phyloP scores from a whole-genome alignment of 1,140 invertebrate genomes.

The Hestina assimilis region DNA sequence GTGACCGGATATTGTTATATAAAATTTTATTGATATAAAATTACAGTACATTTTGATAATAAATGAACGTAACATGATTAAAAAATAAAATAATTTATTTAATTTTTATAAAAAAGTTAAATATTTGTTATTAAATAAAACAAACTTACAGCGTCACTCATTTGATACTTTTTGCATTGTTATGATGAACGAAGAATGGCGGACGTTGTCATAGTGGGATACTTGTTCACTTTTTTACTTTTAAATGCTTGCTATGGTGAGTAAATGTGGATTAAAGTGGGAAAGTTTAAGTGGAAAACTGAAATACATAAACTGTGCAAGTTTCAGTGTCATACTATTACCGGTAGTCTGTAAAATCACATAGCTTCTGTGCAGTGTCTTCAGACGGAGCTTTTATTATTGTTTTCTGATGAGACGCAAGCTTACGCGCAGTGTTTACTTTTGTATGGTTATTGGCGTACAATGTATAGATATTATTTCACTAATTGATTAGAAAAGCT shows the following conservation, averaged over 20 bases:
- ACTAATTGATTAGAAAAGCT: background rate
- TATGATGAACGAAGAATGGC: conserved; percentile 78
- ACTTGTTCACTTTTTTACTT: conserved; percentile 74
- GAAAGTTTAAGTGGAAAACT: conserved; percentile 9
- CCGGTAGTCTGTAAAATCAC: conserved; percentile 14
- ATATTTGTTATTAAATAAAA: background rate
- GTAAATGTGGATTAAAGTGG: conserved; percentile 31
- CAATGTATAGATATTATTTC: background rate
- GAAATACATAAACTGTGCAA: conserved; percentile 18
- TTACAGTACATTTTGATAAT: background rate
- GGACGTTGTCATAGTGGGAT: conserved; percentile 74
- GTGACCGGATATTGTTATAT: background rate
- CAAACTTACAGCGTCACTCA: background rate
- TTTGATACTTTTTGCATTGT: conserved; percentile 51
- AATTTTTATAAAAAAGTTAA: background rate
- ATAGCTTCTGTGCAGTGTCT: conserved; percentile 25
- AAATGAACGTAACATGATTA: background rate
- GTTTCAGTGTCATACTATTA: conserved; percentile 2
- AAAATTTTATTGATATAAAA: background rate
- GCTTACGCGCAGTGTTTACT: background rate
- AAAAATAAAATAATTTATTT: background rate
- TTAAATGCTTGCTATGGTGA: conserved; percentile 69
- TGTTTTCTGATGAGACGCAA: conserved; percentile 30
- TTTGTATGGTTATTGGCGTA: background rate
- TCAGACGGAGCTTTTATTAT: conserved; percentile 35